phyloP scores from a whole-genome alignment of 1,140 invertebrate genomes.

The Zaprionus vittiger region DNA sequence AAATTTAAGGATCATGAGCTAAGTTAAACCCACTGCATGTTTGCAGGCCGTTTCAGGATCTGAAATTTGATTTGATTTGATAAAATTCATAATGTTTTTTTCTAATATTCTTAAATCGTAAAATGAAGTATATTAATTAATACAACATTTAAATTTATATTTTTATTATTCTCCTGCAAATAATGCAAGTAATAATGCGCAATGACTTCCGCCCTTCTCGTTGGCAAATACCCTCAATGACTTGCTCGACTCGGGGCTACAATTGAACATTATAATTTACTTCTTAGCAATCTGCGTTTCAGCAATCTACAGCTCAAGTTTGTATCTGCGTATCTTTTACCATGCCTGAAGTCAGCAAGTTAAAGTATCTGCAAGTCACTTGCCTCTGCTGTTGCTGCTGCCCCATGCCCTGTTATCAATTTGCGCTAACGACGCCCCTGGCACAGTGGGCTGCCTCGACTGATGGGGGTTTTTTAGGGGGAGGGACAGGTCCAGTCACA shows the following conservation, averaged over 20 bases:
- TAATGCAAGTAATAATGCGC: background rate
- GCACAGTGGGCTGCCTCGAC: conserved; percentile 33
- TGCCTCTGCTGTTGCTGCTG: conserved; percentile 7
- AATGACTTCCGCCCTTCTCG: background rate
- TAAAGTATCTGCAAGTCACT: conserved; percentile 36
- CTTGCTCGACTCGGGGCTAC: background rate
- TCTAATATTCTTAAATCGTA: no score
- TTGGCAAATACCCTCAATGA: background rate
- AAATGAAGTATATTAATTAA: no score
- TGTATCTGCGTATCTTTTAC: no score
- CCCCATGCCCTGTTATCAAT: conserved; percentile 56
- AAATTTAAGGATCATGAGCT: no score
- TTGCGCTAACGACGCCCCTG: conserved; percentile 73
- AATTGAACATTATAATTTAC: conserved; percentile 20
- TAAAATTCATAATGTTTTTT: no score
- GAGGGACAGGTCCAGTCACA: conserved; percentile 55
- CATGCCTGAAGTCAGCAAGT: conserved; percentile 13
- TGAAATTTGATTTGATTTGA: no score
- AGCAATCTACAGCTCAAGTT: background rate
- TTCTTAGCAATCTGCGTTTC: conserved; percentile 1
- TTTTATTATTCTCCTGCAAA: background rate
- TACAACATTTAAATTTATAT: background rate
- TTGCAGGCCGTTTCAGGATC: no score
- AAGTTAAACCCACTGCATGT: no score
- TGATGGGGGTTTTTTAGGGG: conserved; percentile 3